Base-by-base conservation (phyloP, 37 sponge, comb jelly and placozoan genomes). In the Eunapius fragilis region DNA sequence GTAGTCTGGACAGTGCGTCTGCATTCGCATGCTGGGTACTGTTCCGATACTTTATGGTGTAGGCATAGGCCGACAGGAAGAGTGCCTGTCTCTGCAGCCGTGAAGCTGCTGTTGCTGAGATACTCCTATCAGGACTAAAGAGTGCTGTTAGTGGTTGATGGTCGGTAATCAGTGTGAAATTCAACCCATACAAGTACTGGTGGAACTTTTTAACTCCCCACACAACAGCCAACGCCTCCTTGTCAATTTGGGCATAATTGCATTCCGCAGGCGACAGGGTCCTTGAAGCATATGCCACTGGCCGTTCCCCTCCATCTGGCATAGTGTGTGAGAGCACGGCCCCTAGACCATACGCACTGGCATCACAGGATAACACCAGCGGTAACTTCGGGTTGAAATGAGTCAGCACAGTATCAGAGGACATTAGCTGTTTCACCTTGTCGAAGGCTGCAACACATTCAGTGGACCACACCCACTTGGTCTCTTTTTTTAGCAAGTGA, bases 241-340 rank as follows among this genome's bases (percentile, higher is more conserved):
- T 76, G n/a, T 76, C 77, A 76, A 76, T 28, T 10, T 76, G 77
- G 38, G 77, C 27, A 31, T 76, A 76, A 34, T 76, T 76, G 33
- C 33, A 32, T 31, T 76, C 77, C n/a, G 33, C 33, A n/a, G 27
- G 30, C n/a, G 77, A 37, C 77, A 76, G 77, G n/a, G 77, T 37
- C 30, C 77, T 26, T 26, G 77, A 76, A 32, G 80, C 80, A 38
- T 80, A 80, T 9, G 58, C 80, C 58, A 80, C 45, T 5, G 80
- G 67, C 67, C 69, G 30, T 80, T 75, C 76, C 34, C 33, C 25
- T 25, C 76, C 76, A 75, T 75, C 76, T 32, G 76, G 76, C 33
- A 33, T 75, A 32, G 25, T 30, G 76, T 79, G 80, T 4, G 84
- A 35, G 25, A 83, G 50, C 30, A 83, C 84, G 2, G 84, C 84